Evolutionary conservation across 2,113 vertebrate genomes (phyloP).

Genomic region (Zosterops borbonicus): DNA sequence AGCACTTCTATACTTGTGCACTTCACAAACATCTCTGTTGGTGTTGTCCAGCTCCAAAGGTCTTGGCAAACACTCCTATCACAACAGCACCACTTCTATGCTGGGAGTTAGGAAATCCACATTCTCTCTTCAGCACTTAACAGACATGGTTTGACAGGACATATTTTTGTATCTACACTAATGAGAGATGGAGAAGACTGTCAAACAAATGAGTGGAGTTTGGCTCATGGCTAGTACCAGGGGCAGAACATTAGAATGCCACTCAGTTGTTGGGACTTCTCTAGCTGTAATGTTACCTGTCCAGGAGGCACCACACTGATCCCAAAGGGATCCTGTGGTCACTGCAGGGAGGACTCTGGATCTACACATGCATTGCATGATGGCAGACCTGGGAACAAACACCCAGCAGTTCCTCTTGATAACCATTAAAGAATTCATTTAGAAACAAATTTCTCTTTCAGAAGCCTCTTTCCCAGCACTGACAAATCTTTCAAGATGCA

Average conservation of each 20-base stretch:
- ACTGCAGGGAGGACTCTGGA: neutral
- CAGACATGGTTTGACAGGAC: neutral
- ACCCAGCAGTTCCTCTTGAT: neutral
- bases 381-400: neutral
- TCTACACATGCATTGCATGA: fast-evolving
- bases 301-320: neutral
- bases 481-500: neutral
- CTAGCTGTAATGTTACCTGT: neutral
- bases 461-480: neutral
- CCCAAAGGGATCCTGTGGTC: neutral
- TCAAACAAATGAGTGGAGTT: neutral
- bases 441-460: neutral
- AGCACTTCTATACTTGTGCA: neutral
- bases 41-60: neutral
- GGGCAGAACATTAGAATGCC: neutral
- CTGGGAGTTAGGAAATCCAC: neutral
- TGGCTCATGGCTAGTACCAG: fast-evolving
- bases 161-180: neutral
- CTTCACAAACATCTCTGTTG: neutral
- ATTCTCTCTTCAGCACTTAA: neutral
- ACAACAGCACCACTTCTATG: neutral
- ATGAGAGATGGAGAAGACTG: neutral
- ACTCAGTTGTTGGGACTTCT: neutral
- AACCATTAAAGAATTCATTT: neutral
- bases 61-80: neutral